These are phyloP conservation scores for Neria commutata DNA, from an alignment of 2,888 invertebrate species.

Conservation along the genomic window DNA sequence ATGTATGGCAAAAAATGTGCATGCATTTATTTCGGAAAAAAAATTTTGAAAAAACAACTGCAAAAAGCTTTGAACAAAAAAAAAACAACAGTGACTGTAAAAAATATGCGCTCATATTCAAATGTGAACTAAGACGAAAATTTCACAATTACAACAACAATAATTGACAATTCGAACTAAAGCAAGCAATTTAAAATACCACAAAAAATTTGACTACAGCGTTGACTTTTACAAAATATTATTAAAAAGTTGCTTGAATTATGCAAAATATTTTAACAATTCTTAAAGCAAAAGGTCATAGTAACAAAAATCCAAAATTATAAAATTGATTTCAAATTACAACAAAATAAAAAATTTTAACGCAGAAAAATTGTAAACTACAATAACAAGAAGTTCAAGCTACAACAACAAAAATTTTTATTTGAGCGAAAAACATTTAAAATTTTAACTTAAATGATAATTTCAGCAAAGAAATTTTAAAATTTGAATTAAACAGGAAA, in stretches of 20 bases:
- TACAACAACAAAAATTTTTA: neutral
- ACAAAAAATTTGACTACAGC: too few species aligned
- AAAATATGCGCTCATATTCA: too few species aligned
- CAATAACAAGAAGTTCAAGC: neutral
- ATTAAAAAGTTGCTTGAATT: neutral
- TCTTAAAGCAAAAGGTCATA: too few species aligned
- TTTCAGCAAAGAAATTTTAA: neutral
- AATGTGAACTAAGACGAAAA: too few species aligned
- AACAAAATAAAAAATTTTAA: neutral
- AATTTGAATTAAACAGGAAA: neutral
- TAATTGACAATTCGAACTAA: neutral
- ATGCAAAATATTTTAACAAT: neutral
- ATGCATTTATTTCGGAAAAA: too few species aligned
- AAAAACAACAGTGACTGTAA: too few species aligned
- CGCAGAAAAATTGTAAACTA: neutral
- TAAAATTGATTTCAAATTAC: neutral
- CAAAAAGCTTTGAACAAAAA: too few species aligned
- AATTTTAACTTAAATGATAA: neutral
- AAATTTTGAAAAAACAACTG: too few species aligned
- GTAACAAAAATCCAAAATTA: neutral
- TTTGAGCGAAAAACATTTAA: neutral
- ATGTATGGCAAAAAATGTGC: too few species aligned
- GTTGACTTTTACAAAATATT: too few species aligned
- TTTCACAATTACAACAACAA: neutral
- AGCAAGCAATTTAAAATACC: neutral